Conservation (phyloP, 2,888 invertebrate species). For the Phortica magna region DNA sequence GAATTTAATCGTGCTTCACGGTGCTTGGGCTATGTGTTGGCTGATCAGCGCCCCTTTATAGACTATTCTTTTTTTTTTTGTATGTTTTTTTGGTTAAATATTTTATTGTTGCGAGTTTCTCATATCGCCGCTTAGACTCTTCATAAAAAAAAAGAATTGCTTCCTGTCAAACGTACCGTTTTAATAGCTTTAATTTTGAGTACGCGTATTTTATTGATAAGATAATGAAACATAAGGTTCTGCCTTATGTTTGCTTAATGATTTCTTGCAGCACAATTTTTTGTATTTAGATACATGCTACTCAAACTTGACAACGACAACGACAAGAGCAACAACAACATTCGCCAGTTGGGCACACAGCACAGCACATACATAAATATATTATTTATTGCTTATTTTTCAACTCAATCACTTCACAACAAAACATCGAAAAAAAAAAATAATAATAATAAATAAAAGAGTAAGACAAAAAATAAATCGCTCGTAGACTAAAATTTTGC, state of each 20-base stretch:
- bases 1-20: too few relatives aligned
- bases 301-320: not conserved
- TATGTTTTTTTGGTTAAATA: not conserved
- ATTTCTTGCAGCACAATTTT: not conserved
- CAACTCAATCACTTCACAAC: constrained; percentile 57
- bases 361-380: not conserved
- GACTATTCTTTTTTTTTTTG: not conserved
- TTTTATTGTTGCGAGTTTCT: not conserved
- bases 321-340: not conserved
- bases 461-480: not conserved
- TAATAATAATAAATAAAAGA: constrained; percentile 4
- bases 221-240: constrained; percentile 5
- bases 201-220: not conserved
- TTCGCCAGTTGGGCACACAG: not conserved
- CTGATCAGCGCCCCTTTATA: not conserved
- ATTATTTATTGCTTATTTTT: constrained; percentile 49
- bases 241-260: constrained; percentile 1
- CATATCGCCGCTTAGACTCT: not conserved
- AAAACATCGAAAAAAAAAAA: constrained; percentile 44
- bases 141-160: not conserved
- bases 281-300: not conserved
- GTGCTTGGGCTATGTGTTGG: not conserved
- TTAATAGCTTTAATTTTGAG: constrained; percentile 10
- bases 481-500: too few relatives aligned
- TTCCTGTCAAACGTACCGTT: not conserved